phyloP scores from a whole-genome alignment of 1,140 invertebrate genomes.

The Drosophila orena region DNA sequence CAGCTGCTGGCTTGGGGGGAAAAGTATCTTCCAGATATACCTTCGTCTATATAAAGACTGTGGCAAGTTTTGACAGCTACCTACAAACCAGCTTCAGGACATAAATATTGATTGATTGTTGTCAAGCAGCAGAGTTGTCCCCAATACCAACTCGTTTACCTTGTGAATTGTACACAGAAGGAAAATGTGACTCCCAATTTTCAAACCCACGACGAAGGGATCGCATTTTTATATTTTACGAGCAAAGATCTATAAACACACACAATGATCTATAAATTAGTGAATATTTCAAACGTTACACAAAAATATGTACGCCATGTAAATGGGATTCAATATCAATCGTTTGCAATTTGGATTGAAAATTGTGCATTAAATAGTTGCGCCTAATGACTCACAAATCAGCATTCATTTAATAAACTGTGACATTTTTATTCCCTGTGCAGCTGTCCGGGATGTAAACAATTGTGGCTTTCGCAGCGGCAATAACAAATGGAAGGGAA shows the following conservation, averaged over 20 bases:
- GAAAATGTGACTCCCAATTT: no score
- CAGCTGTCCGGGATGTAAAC: conserved; percentile 61
- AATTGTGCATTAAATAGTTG: no score
- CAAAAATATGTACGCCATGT: no score
- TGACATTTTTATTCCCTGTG: not conserved
- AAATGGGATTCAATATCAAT: no score
- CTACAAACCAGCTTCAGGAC: conserved; percentile 60
- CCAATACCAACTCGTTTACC: conserved; percentile 13
- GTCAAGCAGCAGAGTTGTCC: conserved; percentile 52
- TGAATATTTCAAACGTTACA: no score
- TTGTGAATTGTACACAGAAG: conserved; percentile 2
- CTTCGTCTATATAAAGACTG: conserved; percentile 19
- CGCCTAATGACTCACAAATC: not conserved
- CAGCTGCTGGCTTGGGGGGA: conserved; percentile 35
- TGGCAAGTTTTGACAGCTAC: conserved; percentile 55
- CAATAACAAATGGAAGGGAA: conserved; percentile 21
- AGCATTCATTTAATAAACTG: not conserved
- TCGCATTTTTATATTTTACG: no score
- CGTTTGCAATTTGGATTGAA: no score
- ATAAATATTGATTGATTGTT: conserved; percentile 83
- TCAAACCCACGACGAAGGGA: no score
- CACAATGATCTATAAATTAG: no score
- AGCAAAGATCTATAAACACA: no score
- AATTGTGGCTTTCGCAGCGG: conserved; percentile 52
- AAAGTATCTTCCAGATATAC: conserved; percentile 15